These are phyloP conservation scores for Hydropotes inermis DNA, from an alignment of 2,113 vertebrate genomes.

Conservation along the genomic window DNA sequence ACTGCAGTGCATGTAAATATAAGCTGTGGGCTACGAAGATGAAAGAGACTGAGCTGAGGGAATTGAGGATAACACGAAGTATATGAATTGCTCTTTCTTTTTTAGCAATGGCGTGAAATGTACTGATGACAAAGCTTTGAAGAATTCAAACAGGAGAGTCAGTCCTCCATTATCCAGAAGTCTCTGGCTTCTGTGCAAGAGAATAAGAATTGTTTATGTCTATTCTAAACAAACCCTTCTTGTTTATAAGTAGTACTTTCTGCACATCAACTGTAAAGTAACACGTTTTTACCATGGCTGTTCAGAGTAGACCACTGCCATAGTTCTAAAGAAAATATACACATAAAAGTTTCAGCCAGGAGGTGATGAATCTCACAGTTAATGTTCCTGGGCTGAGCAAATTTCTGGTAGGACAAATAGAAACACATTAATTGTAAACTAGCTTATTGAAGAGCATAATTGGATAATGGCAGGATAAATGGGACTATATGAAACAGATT, in stretches of 20 bases:
- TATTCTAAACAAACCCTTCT: background rate
- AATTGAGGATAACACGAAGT: background rate
- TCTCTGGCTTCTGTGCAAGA: background rate
- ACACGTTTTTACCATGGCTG: background rate
- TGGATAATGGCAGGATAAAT: slow-evolving; percentile 13
- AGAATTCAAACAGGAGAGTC: background rate
- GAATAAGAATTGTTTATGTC: background rate
- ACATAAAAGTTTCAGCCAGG: background rate
- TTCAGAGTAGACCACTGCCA: background rate
- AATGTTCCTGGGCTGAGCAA: background rate
- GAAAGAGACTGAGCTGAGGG: background rate
- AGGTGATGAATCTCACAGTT: background rate
- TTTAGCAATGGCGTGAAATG: background rate
- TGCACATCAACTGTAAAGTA: background rate
- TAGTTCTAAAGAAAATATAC: background rate
- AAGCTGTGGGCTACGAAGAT: background rate
- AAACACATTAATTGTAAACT: background rate
- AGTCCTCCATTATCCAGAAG: background rate
- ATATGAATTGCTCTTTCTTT: background rate
- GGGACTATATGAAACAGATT: background rate
- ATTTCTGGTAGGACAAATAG: slow-evolving; percentile 19
- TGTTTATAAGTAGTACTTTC: background rate
- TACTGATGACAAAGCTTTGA: background rate
- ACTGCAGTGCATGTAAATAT: accelerated
- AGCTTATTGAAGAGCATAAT: slow-evolving; percentile 14